These are phyloP conservation scores for Oxyteleia sp. DNA, from an alignment of 2,888 invertebrate genomes.

Conservation along the genomic window DNA sequence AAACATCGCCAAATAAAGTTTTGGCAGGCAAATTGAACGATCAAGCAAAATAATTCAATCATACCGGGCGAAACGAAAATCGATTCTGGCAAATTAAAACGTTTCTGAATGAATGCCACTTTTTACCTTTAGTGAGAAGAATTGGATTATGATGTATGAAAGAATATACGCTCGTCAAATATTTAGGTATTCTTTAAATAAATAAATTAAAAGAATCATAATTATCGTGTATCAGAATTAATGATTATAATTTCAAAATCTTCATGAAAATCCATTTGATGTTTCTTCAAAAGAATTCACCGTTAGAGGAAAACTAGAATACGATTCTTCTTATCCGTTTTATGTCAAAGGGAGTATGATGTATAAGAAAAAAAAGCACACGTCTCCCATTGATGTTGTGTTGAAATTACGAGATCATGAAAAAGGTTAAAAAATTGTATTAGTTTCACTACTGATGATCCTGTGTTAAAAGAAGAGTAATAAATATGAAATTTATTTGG, in stretches of 20 bases:
- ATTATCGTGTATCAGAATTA: too few relatives aligned
- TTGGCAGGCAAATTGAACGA: slow-evolving; percentile 27
- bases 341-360: not conserved
- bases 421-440: too few relatives aligned
- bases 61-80: slow-evolving; percentile 6
- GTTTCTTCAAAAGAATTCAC: slow-evolving; percentile 2
- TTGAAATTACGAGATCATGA: too few relatives aligned
- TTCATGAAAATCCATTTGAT: slow-evolving; percentile 22
- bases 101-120: slow-evolving; percentile 2
- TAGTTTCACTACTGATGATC: too few relatives aligned
- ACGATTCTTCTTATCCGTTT: not conserved
- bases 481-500: not conserved
- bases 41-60: slow-evolving; percentile 34
- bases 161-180: not conserved
- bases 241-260: too few relatives aligned
- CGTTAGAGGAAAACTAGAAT: slow-evolving; percentile 4
- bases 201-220: too few relatives aligned
- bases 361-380: not conserved
- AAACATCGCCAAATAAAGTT: slow-evolving; percentile 7
- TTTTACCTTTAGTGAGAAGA: slow-evolving; percentile 15
- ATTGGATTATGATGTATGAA: slow-evolving; percentile 3
- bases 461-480: too few relatives aligned
- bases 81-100: slow-evolving; percentile 31
- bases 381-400: too few relatives aligned
- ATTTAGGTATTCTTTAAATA: not conserved